Base-by-base conservation (phyloP, 2,797 vertebrate genomes). In the Lagorchestes hirsutus region DNA sequence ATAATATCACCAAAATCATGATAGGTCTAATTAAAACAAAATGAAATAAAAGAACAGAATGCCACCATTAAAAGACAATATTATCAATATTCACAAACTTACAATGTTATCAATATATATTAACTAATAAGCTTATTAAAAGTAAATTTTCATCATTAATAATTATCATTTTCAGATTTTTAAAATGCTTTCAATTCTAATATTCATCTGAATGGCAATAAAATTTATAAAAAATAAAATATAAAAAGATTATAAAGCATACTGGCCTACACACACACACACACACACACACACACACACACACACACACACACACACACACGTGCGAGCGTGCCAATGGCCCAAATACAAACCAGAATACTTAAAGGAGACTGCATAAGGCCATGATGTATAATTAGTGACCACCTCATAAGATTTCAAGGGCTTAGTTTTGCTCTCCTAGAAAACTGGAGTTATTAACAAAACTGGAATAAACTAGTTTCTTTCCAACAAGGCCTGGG, bases 1-100 rank as follows among this genome's bases (percentile, higher is more conserved):
- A 99, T 99, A 98, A 99, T 99, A 98, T 99, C 99, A 50, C 99
- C 99, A 96, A 99, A 99, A 97, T 99, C 99, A 56, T 98, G 99
- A 97, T 99, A 99, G 95, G 97, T 97, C 98, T 99, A 93, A 54
- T 96, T 93, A 97, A 97, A 5, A 95, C 40, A 52, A 98, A 97
- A 91, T 9, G 94, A 92, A 97, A 97, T 12, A 97, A 92, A 95
- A 40, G 90, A 40, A 0, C 96, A 90, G 93, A 93, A 95, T 96
- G 95, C 16, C 54, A 96, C 67, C 93, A 34, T 40, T 29, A 55
- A 40, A 82, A 13, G 27, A 93, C 14, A 74, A 55, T 98, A 98
- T 99, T 99, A 97, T 2, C 31, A 58, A 31, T 62, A 97, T 50
- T 95, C 57, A 31, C 54, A 46, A 93, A 3, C n/a, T 74, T 13